Percentiles rank a stretch among this genome's conserved stretches.
phyloP scores from a whole-genome alignment of 64 coral and sea anemone species.

The Montipora efflorescens region DNA sequence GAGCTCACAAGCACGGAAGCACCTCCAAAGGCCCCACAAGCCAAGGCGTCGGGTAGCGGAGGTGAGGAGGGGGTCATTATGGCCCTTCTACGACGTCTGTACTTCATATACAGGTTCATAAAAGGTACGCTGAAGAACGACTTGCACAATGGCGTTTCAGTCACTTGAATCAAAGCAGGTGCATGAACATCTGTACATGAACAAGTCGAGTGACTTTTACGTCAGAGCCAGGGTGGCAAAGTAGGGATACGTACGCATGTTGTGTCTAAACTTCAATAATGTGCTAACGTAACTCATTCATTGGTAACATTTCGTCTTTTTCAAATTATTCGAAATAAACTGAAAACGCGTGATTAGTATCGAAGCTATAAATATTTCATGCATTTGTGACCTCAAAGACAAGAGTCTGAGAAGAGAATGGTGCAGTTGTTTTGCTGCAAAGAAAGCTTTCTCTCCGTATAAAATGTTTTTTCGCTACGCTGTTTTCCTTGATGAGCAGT shows the following conservation, averaged over 20 bases:
- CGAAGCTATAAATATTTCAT: no score
- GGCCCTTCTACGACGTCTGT: conserved; percentile 54
- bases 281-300: not conserved
- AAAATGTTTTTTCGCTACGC: no score
- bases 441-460: no score
- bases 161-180: not conserved
- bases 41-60: conserved; percentile 29
- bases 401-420: no score
- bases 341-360: no score
- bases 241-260: conserved; percentile 8
- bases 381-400: no score
- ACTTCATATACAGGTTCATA: conserved; percentile 59
- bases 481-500: no score
- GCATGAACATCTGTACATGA: not conserved
- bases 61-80: conserved; percentile 58
- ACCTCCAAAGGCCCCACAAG: conserved; percentile 2
- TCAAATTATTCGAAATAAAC: not conserved
- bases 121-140: conserved; percentile 49
- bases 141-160: conserved; percentile 8
- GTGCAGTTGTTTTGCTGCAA: no score
- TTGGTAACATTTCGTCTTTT: not conserved
- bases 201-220: not conserved
- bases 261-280: not conserved
- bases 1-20: not conserved
- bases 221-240: conserved; percentile 41